Conservation (phyloP, 2,888 invertebrate species). For the Deilephila porcellus region DNA sequence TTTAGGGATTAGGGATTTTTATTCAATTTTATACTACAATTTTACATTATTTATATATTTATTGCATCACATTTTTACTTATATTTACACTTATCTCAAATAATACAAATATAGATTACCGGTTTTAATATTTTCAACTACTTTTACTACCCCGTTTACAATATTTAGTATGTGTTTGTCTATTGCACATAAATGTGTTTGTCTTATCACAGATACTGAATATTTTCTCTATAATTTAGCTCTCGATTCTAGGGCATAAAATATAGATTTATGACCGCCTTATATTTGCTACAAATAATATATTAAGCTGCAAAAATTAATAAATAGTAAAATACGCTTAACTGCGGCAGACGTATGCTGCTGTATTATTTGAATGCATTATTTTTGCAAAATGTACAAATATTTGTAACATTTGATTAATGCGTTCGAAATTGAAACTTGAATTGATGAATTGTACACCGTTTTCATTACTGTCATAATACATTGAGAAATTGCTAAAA, state of each 20-base stretch:
- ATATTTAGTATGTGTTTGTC: constrained; percentile 17
- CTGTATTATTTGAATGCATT: constrained; percentile 4
- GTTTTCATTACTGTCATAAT: constrained; percentile 27
- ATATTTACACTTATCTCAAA: neutral
- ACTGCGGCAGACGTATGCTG: constrained; percentile 9
- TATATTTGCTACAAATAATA: constrained; percentile 4
- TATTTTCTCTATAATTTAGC: constrained; percentile 24
- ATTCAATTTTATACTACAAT: neutral
- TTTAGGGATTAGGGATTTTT: neutral
- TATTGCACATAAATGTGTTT: constrained; percentile 16
- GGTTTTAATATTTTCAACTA: neutral
- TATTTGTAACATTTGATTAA: neutral
- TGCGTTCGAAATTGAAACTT: neutral
- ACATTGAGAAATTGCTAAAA: constrained; percentile 39
- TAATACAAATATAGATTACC: constrained; percentile 2
- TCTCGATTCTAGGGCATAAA: constrained; percentile 17
- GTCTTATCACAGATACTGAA: neutral
- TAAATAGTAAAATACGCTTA: neutral
- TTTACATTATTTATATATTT: neutral
- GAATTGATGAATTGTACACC: neutral
- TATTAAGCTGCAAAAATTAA: neutral
- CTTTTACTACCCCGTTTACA: neutral
- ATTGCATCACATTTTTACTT: neutral
- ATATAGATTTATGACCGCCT: constrained; percentile 1
- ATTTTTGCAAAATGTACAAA: constrained; percentile 14